A percentile compares a stretch with the other conserved stretches of the same genome.
These are phyloP conservation scores for Synanthedon andrenaeformis DNA, from an alignment of 2,888 invertebrate genomes.

Conservation along the genomic window DNA sequence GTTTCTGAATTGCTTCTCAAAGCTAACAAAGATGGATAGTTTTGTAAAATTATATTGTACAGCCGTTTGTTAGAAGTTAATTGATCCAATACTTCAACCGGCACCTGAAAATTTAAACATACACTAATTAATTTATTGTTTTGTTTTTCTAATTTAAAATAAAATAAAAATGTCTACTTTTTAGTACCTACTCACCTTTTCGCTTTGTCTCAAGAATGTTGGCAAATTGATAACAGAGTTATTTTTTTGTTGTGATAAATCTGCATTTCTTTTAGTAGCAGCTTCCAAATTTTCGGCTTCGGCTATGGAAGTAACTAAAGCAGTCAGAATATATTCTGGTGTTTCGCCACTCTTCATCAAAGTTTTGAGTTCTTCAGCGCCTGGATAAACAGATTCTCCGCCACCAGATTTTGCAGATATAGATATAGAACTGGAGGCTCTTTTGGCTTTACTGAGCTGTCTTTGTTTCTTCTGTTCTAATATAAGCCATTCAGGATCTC, in stretches of 20 bases:
- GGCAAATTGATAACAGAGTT: conserved; percentile 83
- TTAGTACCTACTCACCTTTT: conserved; percentile 68
- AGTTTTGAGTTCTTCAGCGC: conserved; percentile 74
- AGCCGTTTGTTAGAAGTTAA: conserved; percentile 73
- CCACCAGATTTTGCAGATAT: conserved; percentile 66
- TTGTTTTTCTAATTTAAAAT: not conserved
- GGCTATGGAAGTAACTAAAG: conserved; percentile 71
- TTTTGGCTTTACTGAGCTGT: conserved; percentile 60
- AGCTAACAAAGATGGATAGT: conserved; percentile 77
- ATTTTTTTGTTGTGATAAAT: conserved; percentile 50
- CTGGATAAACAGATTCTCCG: conserved; percentile 71
- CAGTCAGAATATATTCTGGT: conserved; percentile 75
- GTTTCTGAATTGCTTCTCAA: conserved; percentile 75
- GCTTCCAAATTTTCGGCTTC: conserved; percentile 60
- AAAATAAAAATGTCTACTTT: not conserved
- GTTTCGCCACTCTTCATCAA: conserved; percentile 79
- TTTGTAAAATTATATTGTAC: conserved; percentile 78
- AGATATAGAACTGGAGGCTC: conserved; percentile 65
- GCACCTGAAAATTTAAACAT: conserved; percentile 61
- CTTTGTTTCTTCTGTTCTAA: conserved; percentile 73
- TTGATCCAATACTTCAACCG: conserved; percentile 78
- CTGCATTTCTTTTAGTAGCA: conserved; percentile 57
- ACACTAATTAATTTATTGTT: not conserved
- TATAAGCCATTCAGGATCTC: conserved; percentile 87
- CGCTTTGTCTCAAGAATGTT: conserved; percentile 80